Percentiles rank a stretch among this genome's conserved stretches.
Conservation (phyloP, 2,888 invertebrate species). For the Tiliacea aurago region DNA sequence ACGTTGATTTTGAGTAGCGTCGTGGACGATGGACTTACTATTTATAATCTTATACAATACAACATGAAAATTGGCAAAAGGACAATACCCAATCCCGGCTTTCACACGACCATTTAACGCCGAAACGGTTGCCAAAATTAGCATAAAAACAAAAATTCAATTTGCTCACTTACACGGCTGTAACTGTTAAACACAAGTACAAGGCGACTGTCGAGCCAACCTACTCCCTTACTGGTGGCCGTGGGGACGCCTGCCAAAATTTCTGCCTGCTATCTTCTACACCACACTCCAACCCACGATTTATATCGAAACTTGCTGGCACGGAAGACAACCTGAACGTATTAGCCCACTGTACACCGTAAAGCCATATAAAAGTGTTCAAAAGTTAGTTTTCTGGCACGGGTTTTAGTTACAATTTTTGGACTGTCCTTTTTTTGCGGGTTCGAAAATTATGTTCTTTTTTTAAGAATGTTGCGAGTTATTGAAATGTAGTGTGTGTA, state of each 20-base stretch:
- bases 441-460: constrained; percentile 43
- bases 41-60: constrained; percentile 1
- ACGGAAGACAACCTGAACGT: constrained; percentile 69
- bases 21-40: neutral
- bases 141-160: constrained; percentile 67
- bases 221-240: constrained; percentile 49
- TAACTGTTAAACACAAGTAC: constrained; percentile 47
- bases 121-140: constrained; percentile 55
- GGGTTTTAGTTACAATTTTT: constrained; percentile 49
- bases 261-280: constrained; percentile 64
- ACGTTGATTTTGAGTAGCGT: neutral
- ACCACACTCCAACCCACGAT: constrained; percentile 70
- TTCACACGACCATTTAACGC: constrained; percentile 31
- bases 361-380: constrained; percentile 68
- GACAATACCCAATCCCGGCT: constrained; percentile 21
- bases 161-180: constrained; percentile 56
- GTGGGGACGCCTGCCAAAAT: constrained; percentile 63
- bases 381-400: constrained; percentile 66
- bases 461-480: constrained; percentile 48
- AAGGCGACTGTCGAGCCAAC: constrained; percentile 42
- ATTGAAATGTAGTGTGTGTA: constrained; percentile 41
- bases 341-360: constrained; percentile 68
- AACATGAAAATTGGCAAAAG: constrained; percentile 30
- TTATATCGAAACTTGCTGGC: constrained; percentile 77
- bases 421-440: constrained; percentile 39